Percentiles rank a stretch among this genome's conserved stretches.
phyloP scores from a whole-genome alignment of 2,888 invertebrate genomes.

The Lepidochitona cinerea region DNA sequence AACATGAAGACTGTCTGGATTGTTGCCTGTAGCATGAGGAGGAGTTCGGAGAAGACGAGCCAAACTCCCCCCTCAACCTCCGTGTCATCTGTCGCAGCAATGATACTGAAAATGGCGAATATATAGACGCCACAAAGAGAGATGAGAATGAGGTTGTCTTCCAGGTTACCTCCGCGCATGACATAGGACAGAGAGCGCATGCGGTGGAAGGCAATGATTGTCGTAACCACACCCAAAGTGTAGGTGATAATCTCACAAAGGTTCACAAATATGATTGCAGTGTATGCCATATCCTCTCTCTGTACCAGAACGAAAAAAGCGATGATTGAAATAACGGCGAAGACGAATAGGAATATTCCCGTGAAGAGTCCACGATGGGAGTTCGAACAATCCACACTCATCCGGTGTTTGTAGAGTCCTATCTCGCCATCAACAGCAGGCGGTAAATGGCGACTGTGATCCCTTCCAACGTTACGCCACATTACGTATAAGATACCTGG shows the following conservation, averaged over 20 bases:
- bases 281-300: constrained; percentile 81
- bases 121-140: constrained; percentile 93
- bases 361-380: constrained; percentile 89
- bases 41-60: constrained; percentile 89
- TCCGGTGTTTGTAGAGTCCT: constrained; percentile 21
- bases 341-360: constrained; percentile 78
- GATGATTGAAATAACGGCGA: constrained; percentile 79
- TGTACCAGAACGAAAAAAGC: constrained; percentile 92
- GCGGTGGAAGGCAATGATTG: constrained; percentile 85
- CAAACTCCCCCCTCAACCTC: constrained; percentile 85
- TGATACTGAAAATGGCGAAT: constrained; percentile 93
- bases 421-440: constrained; percentile 13
- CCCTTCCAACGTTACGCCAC: constrained; percentile 84
- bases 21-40: constrained; percentile 92
- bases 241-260: constrained; percentile 90
- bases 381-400: constrained; percentile 85
- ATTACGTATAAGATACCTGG: constrained; percentile 90
- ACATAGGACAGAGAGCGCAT: constrained; percentile 75
- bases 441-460: constrained; percentile 14
- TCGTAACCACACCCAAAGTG: constrained; percentile 87
- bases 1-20: constrained; percentile 93
- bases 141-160: constrained; percentile 80
- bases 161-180: constrained; percentile 35
- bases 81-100: constrained; percentile 87
- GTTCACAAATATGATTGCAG: constrained; percentile 91